Base-by-base conservation (phyloP, 1,140 invertebrate genomes). In the Augochlora pura region DNA sequence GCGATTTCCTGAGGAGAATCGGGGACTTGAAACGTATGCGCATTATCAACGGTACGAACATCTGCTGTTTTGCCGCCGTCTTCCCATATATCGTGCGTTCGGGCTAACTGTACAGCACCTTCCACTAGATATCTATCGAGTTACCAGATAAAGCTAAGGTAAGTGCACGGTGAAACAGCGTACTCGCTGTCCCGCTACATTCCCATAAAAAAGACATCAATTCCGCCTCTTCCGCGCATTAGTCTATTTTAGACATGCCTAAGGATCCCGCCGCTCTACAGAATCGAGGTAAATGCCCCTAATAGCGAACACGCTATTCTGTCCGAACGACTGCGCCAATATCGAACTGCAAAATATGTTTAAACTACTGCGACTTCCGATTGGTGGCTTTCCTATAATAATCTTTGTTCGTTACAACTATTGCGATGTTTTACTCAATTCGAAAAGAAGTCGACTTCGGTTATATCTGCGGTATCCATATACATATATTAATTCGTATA, bases 91-190 rank as follows among this genome's bases (percentile, higher is more conserved):
- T 46, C 67, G 60, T 42, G 39, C 79, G 75, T 74, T 42, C 16
- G 57, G 64, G 38, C 38, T 84, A 84, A 84, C 82, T 84, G 82
- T 84, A 84, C 62, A 77, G 42, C 59, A 16, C 49, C 65, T 46
- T 60, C 25, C 25, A 52, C 16, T 6, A 21, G 49, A 21, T 52
- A 52, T 52, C 49, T 38, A 60, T 69, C 74, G 23, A 12, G 12
- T 25, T 38, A 60, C 23, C 25, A 68, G 54, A 76, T 76, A 60
- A 76, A 76, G 57, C 54, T 60, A 76, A 54, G 23, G 25, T n/a
- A 23, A 63, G 27, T 39, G 14, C 38, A 57, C 62, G 62, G n/a
- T 5, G 23, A 75, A 59, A 23, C 18, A 75, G 64, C 74, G n/a
- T 65, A 21, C 21, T 59, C 23, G 52, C 2, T 68, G 54, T 68